Conservation (phyloP, 2,888 invertebrate species). For the Gortyna flavago region DNA sequence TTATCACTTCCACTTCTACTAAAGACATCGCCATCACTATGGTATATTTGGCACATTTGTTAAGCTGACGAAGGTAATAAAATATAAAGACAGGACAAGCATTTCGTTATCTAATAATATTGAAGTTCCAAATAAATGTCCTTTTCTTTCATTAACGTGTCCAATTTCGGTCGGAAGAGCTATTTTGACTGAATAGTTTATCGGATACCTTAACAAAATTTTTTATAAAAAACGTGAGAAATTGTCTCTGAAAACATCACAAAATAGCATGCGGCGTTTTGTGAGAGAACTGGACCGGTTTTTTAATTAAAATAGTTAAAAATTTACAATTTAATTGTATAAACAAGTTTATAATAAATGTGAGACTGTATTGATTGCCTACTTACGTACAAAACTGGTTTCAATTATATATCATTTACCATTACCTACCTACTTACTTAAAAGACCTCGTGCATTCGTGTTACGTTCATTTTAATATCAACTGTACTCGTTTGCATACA, state of each 20-base stretch:
- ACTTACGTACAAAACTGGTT: constrained; percentile 28
- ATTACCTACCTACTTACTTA: not conserved
- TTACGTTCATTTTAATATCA: constrained; percentile 23
- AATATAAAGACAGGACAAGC: not conserved
- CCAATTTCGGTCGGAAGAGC: not conserved
- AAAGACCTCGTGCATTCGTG: constrained; percentile 1
- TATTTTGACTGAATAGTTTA: not conserved
- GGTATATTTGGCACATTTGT: not conserved
- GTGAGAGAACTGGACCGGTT: not conserved
- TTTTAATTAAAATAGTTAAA: not conserved
- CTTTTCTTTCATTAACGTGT: constrained; percentile 4
- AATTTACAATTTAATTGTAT: not conserved
- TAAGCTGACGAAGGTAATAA: not conserved
- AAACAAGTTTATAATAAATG: not conserved
- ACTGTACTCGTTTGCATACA: constrained; percentile 13
- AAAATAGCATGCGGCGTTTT: constrained; percentile 2
- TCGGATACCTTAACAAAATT: not conserved
- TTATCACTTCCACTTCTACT: not conserved
- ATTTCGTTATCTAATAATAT: not conserved
- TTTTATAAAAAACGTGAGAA: not conserved
- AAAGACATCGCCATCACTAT: not conserved
- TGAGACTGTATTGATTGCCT: not conserved
- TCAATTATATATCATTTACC: not conserved
- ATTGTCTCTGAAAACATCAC: not conserved
- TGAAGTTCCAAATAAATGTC: not conserved